A percentile compares a stretch with the other conserved stretches of the same genome.
Conservation (phyloP, 2,888 invertebrate genomes). For the Lasioglossum leucozonium region DNA sequence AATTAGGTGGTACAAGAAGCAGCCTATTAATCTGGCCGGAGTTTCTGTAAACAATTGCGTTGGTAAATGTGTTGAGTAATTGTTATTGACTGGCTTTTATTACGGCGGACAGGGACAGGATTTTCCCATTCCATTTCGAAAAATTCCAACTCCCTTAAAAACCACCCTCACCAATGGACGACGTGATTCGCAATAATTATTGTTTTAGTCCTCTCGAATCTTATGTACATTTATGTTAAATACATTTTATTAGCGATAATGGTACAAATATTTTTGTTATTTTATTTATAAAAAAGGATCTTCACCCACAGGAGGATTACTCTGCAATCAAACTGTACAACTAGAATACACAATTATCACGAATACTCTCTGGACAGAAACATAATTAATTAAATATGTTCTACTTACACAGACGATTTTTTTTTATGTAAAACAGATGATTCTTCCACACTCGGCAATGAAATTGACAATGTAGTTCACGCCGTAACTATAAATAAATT, state of each 20-base stretch:
- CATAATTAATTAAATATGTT: neutral
- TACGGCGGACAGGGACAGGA: neutral
- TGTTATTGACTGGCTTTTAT: conserved; percentile 14
- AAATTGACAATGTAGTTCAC: neutral
- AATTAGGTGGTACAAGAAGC: conserved; percentile 53
- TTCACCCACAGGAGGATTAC: neutral
- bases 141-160: neutral
- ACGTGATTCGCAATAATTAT: neutral
- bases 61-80: neutral
- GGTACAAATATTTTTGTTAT: neutral
- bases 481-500: too few species aligned
- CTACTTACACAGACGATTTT: neutral
- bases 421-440: neutral
- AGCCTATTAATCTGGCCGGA: conserved; percentile 36
- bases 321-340: neutral
- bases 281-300: neutral
- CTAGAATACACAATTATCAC: neutral
- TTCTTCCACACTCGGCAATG: neutral
- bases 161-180: neutral
- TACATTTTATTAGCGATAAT: neutral
- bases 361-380: neutral
- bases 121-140: neutral
- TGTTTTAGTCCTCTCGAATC: neutral
- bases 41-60: conserved; percentile 2
- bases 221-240: too few species aligned